Evolutionary conservation across 2,797 vertebrate genomes (phyloP), one percentile per base, ranked within the genome.

Genomic region (Discoglossus pictus): DNA sequence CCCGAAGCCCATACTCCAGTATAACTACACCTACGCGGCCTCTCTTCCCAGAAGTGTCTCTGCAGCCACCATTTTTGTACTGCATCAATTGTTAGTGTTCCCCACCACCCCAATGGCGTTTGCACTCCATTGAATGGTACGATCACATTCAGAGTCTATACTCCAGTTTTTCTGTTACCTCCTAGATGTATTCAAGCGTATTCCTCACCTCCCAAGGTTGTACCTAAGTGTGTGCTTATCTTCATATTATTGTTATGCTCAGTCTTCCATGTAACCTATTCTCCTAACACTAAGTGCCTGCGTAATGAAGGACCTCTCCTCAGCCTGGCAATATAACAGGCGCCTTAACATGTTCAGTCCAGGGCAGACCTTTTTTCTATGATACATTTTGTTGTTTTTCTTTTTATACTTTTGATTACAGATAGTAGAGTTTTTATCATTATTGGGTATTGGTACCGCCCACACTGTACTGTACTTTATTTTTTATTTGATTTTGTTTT

Each of bases 221-320:
- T 31, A 11, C 25, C 53, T 23, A n/a, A n/a, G 40, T 27, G 20
- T 47, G 27, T 46, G 38, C 13, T 46, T 21, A 24, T 42, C 11
- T 40, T 31, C 58, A 31, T 56, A 3, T 4, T 48, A 27, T 38
- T 48, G 5, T 64, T 15, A 10, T 16, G 6, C 40, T 27, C 27
- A 11, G 53, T 66, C 64, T 66, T 67, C 65, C 65, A 21, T 47
- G 34, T 58, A 58, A 58, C 16, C 23, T 20, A 46, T 16, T 20
- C 10, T 18, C 47, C 50, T 55, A 51, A 67, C 65, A 67, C 65
- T 42, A 67, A 67, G 65, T 67, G 65, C 65, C 55, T 67, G 65
- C 42, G 18, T 42, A 21, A 67, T 67, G 65, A 67, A 67, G 65
- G 65, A 67, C 12, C 23, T 23, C 51, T 25, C 3, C 12, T 2